A percentile compares a stretch with the other conserved stretches of the same genome.
These are phyloP conservation scores for Poeciliopsis retropinna DNA, from an alignment of 2,113 vertebrate species.

Conservation along the genomic window DNA sequence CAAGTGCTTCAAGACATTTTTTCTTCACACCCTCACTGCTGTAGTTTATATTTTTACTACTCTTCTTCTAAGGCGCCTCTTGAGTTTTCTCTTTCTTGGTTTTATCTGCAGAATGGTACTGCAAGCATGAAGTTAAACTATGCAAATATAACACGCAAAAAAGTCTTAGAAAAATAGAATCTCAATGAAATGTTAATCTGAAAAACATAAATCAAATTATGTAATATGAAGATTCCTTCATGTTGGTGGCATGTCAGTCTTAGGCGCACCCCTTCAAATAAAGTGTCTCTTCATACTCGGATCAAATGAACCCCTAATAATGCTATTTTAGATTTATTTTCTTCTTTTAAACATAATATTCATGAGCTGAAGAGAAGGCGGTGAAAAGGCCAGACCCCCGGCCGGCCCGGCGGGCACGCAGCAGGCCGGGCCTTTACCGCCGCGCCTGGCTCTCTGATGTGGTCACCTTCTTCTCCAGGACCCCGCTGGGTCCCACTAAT, in stretches of 20 bases:
- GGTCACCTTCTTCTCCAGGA: constrained; percentile 52
- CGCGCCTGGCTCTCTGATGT: constrained; percentile 52
- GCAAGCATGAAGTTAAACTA: background rate
- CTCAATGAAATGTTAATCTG: no score
- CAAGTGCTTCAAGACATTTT: background rate
- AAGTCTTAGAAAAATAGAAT: background rate
- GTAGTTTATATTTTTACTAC: constrained; percentile 6
- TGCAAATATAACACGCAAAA: background rate
- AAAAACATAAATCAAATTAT: no score
- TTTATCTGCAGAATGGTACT: background rate
- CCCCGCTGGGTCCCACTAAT: constrained; percentile 54
- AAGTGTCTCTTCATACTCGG: no score
- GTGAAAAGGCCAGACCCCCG: constrained; percentile 30
- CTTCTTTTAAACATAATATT: background rate
- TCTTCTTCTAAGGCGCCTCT: background rate
- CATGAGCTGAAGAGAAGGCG: constrained; percentile 28
- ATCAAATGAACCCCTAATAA: background rate
- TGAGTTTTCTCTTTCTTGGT: background rate
- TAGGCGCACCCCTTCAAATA: no score
- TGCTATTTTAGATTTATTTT: background rate
- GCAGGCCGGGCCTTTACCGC: constrained; percentile 10
- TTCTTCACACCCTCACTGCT: constrained; percentile 9
- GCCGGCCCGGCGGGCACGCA: constrained; percentile 15
- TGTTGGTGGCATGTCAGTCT: no score
- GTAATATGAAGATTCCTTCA: no score